These are phyloP conservation scores for Drosophila nigromelanica DNA, from an alignment of 1,140 invertebrate genomes.

Conservation along the genomic window DNA sequence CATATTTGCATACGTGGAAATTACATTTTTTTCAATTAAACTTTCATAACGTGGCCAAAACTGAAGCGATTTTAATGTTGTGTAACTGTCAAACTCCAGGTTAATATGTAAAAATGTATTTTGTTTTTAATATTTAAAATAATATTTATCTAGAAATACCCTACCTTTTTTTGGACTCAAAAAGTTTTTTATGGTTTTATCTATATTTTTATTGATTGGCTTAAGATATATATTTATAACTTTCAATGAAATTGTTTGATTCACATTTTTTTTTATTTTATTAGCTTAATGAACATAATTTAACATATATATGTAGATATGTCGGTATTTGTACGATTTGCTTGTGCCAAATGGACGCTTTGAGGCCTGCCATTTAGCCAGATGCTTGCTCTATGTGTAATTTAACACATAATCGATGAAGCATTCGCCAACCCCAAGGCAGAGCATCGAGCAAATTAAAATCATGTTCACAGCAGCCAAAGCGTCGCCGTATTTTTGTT, in stretches of 20 bases:
- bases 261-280: not conserved
- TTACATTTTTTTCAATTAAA: too few species aligned
- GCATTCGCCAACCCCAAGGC: constrained; percentile 22
- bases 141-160: not conserved
- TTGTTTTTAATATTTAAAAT: too few species aligned
- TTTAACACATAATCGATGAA: constrained; percentile 77
- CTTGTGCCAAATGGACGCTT: not conserved
- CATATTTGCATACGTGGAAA: too few species aligned
- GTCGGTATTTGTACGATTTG: constrained; percentile 1
- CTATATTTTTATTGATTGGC: too few species aligned
- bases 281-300: constrained; percentile 6
- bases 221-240: not conserved
- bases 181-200: too few species aligned
- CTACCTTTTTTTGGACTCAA: too few species aligned
- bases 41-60: too few species aligned
- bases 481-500: constrained; percentile 40
- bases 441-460: constrained; percentile 51
- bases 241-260: not conserved
- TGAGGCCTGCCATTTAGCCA: constrained; percentile 29
- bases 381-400: constrained; percentile 60
- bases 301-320: not conserved
- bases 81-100: too few species aligned
- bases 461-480: constrained; percentile 56
- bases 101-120: too few species aligned
- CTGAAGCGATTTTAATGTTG: too few species aligned